phyloP scores from a whole-genome alignment of 2,113 vertebrate genomes.

The Aphelocoma coerulescens region DNA sequence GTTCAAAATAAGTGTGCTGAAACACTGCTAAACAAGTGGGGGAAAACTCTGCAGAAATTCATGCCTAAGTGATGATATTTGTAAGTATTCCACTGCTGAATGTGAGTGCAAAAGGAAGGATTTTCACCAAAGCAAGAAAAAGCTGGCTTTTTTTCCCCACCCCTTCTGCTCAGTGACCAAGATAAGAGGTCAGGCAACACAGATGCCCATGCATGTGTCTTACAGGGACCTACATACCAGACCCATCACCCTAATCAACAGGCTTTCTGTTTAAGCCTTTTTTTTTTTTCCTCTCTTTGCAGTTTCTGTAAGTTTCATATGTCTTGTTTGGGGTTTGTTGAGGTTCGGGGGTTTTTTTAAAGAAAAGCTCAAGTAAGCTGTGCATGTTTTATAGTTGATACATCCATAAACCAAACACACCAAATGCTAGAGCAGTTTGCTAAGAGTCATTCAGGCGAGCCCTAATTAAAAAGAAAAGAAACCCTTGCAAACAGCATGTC shows the following conservation, averaged over 20 bases:
- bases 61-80: neutral
- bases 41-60: neutral
- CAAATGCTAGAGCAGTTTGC: constrained; percentile 11
- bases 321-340: neutral
- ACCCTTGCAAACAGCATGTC: constrained; percentile 33
- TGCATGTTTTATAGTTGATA: neutral
- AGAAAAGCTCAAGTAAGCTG: neutral
- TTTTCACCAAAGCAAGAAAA: neutral
- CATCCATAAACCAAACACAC: constrained; percentile 11
- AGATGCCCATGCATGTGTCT: neutral
- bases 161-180: neutral
- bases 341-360: neutral
- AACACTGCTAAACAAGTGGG: neutral
- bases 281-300: neutral
- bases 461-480: constrained; percentile 56
- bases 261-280: neutral
- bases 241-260: neutral
- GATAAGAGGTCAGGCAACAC: neutral
- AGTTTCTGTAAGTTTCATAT: neutral
- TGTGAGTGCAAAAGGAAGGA: neutral
- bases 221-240: neutral
- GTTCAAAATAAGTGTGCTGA: neutral
- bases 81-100: neutral
- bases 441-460: neutral
- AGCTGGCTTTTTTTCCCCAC: rapidly evolving